These are phyloP conservation scores for Corythornis madagascariensis DNA, from an alignment of 2,113 vertebrate species.

Conservation along the genomic window DNA sequence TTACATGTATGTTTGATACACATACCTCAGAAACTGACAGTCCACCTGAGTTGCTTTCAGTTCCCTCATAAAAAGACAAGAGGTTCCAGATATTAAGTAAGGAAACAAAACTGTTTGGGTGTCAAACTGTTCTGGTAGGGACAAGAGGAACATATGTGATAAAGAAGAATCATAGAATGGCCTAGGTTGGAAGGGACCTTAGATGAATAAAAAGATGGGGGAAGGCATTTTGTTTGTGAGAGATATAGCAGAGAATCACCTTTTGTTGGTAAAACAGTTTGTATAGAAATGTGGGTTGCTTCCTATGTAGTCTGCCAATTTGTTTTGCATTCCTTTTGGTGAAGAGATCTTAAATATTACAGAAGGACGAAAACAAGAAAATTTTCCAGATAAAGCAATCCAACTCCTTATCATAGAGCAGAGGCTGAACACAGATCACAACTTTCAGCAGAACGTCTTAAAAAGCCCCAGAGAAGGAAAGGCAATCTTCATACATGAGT, in stretches of 20 bases:
- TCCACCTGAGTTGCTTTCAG: not conserved
- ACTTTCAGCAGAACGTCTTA: not conserved
- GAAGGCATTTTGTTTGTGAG: not conserved
- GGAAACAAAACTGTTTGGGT: no score
- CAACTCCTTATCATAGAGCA: not conserved
- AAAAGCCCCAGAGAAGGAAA: not conserved
- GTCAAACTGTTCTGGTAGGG: not conserved
- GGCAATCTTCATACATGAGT: not conserved
- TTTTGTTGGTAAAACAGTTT: not conserved
- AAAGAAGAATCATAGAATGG: not conserved
- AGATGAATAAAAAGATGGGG: not conserved
- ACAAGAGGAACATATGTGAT: not conserved
- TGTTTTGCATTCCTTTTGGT: not conserved
- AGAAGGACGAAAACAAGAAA: not conserved
- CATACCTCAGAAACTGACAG: not conserved
- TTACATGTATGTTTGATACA: not conserved
- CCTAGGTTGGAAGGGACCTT: no score
- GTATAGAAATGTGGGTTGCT: not conserved
- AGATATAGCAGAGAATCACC: not conserved
- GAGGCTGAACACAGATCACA: not conserved
- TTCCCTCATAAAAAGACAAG: not conserved
- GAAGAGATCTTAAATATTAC: not conserved
- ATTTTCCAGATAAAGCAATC: not conserved
- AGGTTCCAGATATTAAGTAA: not conserved
- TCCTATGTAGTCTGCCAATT: not conserved